Evolutionary conservation across 2,797 vertebrate species (phyloP).

Genomic region (Myotis planiceps): DNA sequence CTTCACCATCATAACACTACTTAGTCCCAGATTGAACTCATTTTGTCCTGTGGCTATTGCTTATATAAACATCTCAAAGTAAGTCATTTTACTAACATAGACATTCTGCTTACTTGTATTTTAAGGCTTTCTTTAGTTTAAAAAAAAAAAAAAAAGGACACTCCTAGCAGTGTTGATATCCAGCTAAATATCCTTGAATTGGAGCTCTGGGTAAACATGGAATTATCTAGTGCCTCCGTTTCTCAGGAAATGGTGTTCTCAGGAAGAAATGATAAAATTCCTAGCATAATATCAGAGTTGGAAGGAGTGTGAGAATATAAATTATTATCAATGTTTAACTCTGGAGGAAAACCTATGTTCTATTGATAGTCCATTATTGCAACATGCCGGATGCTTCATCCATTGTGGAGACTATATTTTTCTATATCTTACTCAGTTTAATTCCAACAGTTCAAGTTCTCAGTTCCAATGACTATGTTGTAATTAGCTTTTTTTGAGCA

Average conservation of each 20-base stretch:
- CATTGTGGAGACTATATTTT: neutral
- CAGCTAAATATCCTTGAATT: slow-evolving; percentile 26
- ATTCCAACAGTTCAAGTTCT: neutral
- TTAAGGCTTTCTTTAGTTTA: slow-evolving; percentile 69
- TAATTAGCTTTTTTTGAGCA: neutral
- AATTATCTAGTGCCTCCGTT: neutral
- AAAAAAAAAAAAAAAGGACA: neutral
- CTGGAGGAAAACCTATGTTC: neutral
- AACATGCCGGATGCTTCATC: neutral
- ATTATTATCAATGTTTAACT: neutral
- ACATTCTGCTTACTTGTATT: slow-evolving; percentile 70
- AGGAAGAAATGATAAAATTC: slow-evolving; percentile 11
- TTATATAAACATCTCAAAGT: slow-evolving; percentile 75
- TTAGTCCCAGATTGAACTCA: slow-evolving; percentile 52
- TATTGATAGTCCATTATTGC: neutral
- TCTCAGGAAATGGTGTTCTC: slow-evolving; percentile 7
- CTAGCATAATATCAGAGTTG: neutral
- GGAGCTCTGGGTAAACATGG: neutral
- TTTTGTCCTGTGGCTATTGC: slow-evolving; percentile 59
- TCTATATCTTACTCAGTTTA: neutral
- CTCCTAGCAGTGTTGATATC: neutral
- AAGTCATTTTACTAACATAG: slow-evolving; percentile 66
- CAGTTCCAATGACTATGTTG: neutral
- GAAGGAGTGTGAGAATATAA: neutral
- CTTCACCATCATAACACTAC: neutral